These are phyloP conservation scores for Hassar affinis DNA, from an alignment of 2,113 vertebrate genomes.

Conservation along the genomic window DNA sequence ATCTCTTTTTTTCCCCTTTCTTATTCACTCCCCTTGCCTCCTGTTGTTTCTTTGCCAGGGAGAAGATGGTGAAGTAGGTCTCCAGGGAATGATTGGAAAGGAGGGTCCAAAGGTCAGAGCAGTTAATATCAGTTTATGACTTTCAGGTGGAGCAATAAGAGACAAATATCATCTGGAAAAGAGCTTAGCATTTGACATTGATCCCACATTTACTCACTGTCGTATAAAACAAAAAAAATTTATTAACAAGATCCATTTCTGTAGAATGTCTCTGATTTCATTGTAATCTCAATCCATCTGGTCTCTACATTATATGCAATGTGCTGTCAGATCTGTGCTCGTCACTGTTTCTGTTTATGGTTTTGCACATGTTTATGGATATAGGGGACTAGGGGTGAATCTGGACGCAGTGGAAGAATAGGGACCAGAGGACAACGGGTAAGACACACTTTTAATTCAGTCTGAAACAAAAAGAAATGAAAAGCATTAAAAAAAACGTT, in stretches of 20 bases:
- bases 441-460: constrained; percentile 23
- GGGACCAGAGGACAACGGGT: constrained; percentile 73
- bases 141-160: constrained; percentile 26
- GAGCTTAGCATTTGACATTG: constrained; percentile 2
- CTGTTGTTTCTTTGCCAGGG: constrained; percentile 65
- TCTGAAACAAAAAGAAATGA: neutral
- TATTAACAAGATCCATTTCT: neutral
- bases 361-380: constrained; percentile 24
- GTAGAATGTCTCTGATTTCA: neutral
- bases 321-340: neutral
- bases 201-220: neutral
- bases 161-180: constrained; percentile 17
- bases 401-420: constrained; percentile 63
- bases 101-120: constrained; percentile 76
- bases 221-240: neutral
- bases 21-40: neutral
- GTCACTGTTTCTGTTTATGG: neutral
- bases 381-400: constrained; percentile 69
- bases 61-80: constrained; percentile 75
- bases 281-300: neutral
- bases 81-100: constrained; percentile 67
- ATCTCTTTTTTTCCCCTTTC: neutral
- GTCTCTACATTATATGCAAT: neutral
- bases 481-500: neutral
- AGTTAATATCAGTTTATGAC: constrained; percentile 31